Percentiles rank a stretch among this genome's conserved stretches.
Evolutionary conservation across 2,888 invertebrate genomes (phyloP).

Genomic region (Leptopterna dolabrata): DNA sequence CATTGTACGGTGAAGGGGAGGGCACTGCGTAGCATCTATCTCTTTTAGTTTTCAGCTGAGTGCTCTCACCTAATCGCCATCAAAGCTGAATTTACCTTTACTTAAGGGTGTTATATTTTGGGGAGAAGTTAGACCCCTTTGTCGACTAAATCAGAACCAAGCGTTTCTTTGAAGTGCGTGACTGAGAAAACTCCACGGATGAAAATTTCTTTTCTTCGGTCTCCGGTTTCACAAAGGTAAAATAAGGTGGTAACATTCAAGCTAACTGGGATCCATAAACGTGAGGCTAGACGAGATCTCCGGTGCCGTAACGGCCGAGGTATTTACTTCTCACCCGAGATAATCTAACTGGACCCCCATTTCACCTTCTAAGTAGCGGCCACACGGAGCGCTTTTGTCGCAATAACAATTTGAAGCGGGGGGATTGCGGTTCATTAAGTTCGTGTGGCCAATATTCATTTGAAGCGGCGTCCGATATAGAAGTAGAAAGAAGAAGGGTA

Average conservation of each 20-base stretch:
- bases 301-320: not conserved
- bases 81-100: no score
- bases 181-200: not conserved
- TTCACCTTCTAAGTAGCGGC: constrained; percentile 22
- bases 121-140: no score
- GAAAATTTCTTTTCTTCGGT: not conserved
- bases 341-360: constrained; percentile 21
- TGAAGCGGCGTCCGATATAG: constrained; percentile 11
- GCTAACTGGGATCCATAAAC: not conserved
- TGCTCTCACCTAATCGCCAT: no score
- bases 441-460: constrained; percentile 31
- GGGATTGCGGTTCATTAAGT: constrained; percentile 16
- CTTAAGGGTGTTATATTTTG: no score
- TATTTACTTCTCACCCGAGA: constrained; percentile 18
- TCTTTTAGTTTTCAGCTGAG: no score
- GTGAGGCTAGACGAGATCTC: not conserved
- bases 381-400: not conserved
- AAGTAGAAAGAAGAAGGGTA: constrained; percentile 1
- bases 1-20: no score
- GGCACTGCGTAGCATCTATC: no score
- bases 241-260: not conserved
- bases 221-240: not conserved
- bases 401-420: constrained; percentile 24
- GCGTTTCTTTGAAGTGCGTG: not conserved
- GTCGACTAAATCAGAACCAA: no score